Evolutionary conservation across 1,140 invertebrate species (phyloP), one percentile per base, ranked within the genome.

Genomic region (Euschistus heros): DNA sequence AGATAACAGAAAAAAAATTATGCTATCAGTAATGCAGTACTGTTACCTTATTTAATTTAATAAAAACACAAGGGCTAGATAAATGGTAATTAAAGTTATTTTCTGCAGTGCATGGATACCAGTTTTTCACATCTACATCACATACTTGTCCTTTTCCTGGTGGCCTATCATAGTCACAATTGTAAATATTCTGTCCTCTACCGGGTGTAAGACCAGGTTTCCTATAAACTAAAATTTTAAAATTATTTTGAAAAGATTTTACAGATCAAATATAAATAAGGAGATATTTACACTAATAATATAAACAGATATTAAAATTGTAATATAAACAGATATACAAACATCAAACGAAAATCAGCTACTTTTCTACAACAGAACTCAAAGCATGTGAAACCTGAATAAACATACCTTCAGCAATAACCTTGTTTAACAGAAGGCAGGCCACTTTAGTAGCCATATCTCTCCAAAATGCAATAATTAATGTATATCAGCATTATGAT

Each of bases 11-110:
- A 37, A 37, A 13, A 37, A 37, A 10, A 10, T 37, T 37, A 37
- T 6, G 5, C 33, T 30, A 5, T 5, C 8, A 37, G 10, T 37
- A 6, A 80, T 74, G 64, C 82, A 88, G 74, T 88, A 91, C 10
- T 82, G 80, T 33, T 69, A 81, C 79, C 73, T 77, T 79, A 69
- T 82, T 82, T 7, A 82, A 70, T 71, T 82, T 82, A 62, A 82
- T 72, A 65, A 81, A 73, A 54, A 82, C 73, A 69, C 80, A 82
- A 52, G 81, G 81, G 17, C 74, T 71, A 44, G 78, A 78, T 26
- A 74, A 69, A 71, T 84, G 81, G 75, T 85, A 91, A 62, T 86
- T 86, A 75, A 84, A 91, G 55, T 84, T 78, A 69, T 86, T 83
- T 72, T 85, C 83, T 67, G 81, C 77, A 22, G 82, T 82, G 73